Percentiles rank a stretch among this genome's conserved stretches.
Conservation (phyloP, 2,797 vertebrate species). For the Sandelia bainsii region DNA sequence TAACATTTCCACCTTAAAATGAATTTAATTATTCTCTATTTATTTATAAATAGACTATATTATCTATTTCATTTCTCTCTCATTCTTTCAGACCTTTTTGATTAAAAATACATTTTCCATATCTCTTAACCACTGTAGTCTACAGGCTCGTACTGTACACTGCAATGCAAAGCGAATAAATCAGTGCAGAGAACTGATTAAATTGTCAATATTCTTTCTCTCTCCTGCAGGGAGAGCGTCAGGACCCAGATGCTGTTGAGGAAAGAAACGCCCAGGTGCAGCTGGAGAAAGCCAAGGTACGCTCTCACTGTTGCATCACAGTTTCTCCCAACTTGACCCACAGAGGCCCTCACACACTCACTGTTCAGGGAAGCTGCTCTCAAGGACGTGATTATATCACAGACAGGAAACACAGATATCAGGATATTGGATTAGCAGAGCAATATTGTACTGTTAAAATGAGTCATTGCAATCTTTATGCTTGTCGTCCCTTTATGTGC, state of each 20-base stretch:
- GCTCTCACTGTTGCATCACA: conserved; percentile 33
- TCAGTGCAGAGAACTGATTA: not conserved
- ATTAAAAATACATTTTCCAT: not conserved
- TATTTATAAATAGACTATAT: too few species aligned
- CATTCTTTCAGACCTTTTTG: not conserved
- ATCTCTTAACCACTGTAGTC: not conserved
- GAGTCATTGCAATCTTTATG: conserved; percentile 24
- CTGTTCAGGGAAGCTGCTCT: conserved; percentile 35
- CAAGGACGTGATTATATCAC: conserved; percentile 57
- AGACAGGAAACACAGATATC: conserved; percentile 53
- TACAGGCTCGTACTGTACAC: too few species aligned
- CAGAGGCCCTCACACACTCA: not conserved
- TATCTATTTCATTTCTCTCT: too few species aligned
- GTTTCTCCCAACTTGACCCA: not conserved
- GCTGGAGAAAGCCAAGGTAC: conserved; percentile 98
- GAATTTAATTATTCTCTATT: too few species aligned
- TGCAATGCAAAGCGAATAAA: not conserved
- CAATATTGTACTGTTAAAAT: conserved; percentile 51
- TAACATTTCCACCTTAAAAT: too few species aligned
- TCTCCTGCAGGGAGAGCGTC: conserved; percentile 80
- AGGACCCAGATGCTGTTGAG: conserved; percentile 86
- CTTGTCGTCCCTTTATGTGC: conserved; percentile 13
- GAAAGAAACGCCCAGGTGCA: conserved; percentile 98
- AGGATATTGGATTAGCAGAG: conserved; percentile 50
- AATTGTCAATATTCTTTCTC: not conserved